Base-by-base conservation (phyloP, 2,113 vertebrate genomes). In the Orthonyx spaldingii region DNA sequence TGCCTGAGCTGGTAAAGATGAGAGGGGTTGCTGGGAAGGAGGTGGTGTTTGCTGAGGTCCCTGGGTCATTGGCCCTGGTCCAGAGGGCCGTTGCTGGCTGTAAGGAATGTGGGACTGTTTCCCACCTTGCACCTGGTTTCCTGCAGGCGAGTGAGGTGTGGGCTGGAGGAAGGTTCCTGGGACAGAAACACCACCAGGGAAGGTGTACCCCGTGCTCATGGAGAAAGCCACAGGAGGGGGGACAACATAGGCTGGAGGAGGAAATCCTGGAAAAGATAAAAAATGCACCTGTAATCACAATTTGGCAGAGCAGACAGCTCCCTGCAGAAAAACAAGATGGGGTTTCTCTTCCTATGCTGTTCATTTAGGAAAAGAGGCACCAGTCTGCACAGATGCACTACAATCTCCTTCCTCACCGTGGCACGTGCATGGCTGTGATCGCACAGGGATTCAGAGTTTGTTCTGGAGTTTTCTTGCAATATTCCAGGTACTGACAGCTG, bases 21-120 rank as follows among this genome's bases (percentile, higher is more conserved):
- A 97, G 57, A 96, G 96, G 98, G 98, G 97, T 59, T 98, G 98
- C 95, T 98, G 98, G 97, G 98, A 98, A 95, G 98, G 97, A 95
- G 98, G 98, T 68, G 97, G 97, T 52, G 98, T 97, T 77, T 98
- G 99, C 59, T 98, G 98, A 96, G 98, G 98, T 84, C 98, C 98
- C 98, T 97, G 99, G 98, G 81, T 98, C 97, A 99, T 97, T 18
- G 98, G 98, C 93, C 98, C 99, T 88, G 98, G 99, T 96, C 98
- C 99, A 1, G 99, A 99, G 93, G 99, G 99, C 97, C 99, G 98
- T 97, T 99, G 99, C 98, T 99, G 99, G 97, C 99, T 99, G 97
- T 99, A 99, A 97, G 99, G 99, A 98, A 99, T 99, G 99, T 99
- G 99, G 93, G 99, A 99, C 86, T 98, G 99, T 97, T 99, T 99